Conservation (phyloP, 2,797 vertebrate species). For the Pseudochaenichthys georgianus region DNA sequence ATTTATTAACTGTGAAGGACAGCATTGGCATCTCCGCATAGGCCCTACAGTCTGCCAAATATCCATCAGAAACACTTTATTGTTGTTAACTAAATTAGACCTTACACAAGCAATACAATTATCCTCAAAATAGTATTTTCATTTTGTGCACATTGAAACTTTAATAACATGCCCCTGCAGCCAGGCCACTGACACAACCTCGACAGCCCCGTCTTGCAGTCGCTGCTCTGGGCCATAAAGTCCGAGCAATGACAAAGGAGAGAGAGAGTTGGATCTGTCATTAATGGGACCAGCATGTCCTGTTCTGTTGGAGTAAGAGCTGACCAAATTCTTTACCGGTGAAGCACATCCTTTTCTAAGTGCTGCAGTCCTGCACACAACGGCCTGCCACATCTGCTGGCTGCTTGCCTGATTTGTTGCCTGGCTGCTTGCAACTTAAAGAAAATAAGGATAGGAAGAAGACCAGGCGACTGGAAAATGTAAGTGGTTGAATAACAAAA, state of each 20-base stretch:
- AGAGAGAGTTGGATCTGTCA: slow-evolving; percentile 51
- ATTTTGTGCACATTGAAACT: background rate
- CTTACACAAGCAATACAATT: slow-evolving; percentile 9
- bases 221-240: slow-evolving; percentile 11
- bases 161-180: background rate
- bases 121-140: background rate
- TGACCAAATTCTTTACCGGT: slow-evolving; percentile 75
- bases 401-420: slow-evolving; percentile 64
- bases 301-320: slow-evolving; percentile 35
- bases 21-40: background rate
- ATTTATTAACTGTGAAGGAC: slow-evolving; percentile 6
- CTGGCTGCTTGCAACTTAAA: slow-evolving; percentile 44
- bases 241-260: slow-evolving; percentile 28
- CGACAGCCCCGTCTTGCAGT: slow-evolving; percentile 12
- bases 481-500: slow-evolving; percentile 75
- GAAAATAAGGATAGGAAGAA: slow-evolving; percentile 35
- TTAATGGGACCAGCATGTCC: slow-evolving; percentile 65
- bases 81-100: background rate
- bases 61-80: background rate
- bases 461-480: slow-evolving; percentile 77
- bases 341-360: slow-evolving; percentile 73
- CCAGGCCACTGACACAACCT: background rate
- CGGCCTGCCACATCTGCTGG: slow-evolving; percentile 78
- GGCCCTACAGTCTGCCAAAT: background rate
- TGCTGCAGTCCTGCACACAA: slow-evolving; percentile 44